Percentiles rank a stretch among this genome's conserved stretches.
phyloP scores from a whole-genome alignment of 2,113 vertebrate genomes.

The Tringa solitaria region DNA sequence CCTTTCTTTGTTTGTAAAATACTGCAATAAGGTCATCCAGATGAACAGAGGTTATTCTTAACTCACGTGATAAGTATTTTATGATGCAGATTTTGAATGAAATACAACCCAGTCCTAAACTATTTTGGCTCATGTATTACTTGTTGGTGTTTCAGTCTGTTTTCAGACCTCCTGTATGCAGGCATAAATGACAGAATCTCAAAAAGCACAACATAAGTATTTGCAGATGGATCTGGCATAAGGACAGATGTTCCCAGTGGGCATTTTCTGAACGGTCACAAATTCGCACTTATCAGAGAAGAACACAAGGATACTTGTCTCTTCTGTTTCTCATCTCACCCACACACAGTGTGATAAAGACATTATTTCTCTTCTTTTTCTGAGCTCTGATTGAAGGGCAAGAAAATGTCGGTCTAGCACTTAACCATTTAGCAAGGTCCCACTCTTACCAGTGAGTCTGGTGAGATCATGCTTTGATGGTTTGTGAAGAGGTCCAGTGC shows the following conservation, averaged over 20 bases:
- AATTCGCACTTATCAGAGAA: background rate
- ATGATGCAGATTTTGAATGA: background rate
- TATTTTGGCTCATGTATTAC: background rate
- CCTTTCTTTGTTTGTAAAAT: background rate
- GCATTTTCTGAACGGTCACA: background rate
- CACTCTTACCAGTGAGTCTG: background rate
- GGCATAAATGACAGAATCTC: background rate
- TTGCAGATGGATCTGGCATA: background rate
- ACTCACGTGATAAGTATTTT: background rate
- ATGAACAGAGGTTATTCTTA: background rate
- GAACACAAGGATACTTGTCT: background rate
- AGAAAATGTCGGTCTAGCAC: background rate
- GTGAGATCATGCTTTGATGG: background rate
- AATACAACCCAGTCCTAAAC: background rate
- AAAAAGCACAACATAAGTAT: conserved; percentile 15
- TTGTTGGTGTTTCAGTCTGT: background rate
- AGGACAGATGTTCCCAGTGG: background rate
- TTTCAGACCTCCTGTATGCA: background rate
- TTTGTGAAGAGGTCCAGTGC: background rate
- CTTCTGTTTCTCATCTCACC: background rate
- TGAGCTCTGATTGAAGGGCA: background rate
- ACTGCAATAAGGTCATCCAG: background rate
- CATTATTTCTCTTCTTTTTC: background rate
- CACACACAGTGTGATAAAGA: background rate
- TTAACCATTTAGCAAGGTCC: background rate